Conservation (phyloP, 2,113 vertebrate genomes). For the Mus pahari region DNA sequence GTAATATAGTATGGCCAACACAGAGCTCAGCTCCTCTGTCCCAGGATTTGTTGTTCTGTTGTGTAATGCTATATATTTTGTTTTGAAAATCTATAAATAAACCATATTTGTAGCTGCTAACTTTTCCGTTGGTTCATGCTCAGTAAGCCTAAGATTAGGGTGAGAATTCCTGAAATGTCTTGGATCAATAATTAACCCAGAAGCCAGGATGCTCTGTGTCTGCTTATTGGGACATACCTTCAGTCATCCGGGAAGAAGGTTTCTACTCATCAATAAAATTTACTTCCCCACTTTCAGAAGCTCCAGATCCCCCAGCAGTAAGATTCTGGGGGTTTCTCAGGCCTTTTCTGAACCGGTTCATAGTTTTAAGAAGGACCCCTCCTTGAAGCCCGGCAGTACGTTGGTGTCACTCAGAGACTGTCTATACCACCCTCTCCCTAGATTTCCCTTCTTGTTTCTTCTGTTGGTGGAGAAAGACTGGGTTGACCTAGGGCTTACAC, state of each 20-base stretch:
- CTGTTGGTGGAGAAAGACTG: neutral
- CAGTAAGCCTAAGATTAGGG: neutral
- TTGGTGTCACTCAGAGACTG: neutral
- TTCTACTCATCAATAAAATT: neutral
- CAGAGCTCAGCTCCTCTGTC: neutral
- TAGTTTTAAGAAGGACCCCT: fast-evolving
- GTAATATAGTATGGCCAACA: neutral
- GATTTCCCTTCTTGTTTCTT: neutral
- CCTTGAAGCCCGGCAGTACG: neutral
- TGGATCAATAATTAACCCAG: neutral
- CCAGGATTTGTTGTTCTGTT: neutral
- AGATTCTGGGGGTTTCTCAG: neutral
- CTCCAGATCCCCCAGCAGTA: neutral
- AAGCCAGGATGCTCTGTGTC: neutral
- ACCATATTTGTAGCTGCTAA: neutral
- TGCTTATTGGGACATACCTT: neutral
- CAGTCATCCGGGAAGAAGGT: neutral
- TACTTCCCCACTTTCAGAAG: neutral
- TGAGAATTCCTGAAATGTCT: neutral
- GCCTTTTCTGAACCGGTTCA: neutral
- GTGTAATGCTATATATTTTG: neutral
- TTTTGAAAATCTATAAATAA: neutral
- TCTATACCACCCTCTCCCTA: neutral
- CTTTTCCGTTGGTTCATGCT: neutral
- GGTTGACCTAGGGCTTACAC: neutral